Evolutionary conservation across 2,888 invertebrate species (phyloP).

Genomic region (Drymonia ruficornis): DNA sequence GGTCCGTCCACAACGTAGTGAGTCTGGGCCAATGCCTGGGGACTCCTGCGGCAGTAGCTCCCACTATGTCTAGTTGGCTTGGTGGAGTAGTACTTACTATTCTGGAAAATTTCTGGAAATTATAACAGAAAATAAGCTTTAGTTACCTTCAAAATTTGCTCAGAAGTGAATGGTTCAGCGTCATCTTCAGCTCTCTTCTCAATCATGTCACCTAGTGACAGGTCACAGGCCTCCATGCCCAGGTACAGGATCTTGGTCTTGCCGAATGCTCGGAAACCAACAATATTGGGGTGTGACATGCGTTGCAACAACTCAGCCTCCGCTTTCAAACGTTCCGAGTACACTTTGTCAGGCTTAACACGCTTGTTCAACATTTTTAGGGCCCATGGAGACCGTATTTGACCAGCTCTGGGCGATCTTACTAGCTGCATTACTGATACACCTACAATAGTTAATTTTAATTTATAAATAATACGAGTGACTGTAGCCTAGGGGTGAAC

Average conservation of each 20-base stretch:
- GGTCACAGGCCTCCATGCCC: constrained; percentile 91
- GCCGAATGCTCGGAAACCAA: constrained; percentile 88
- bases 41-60: no score
- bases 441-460: constrained; percentile 74
- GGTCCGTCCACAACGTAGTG: no score
- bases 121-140: constrained; percentile 3
- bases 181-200: constrained; percentile 86
- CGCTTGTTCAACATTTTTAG: constrained; percentile 89
- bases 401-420: constrained; percentile 88
- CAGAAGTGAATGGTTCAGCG: constrained; percentile 85
- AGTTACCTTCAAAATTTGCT: constrained; percentile 86
- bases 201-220: constrained; percentile 90
- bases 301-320: constrained; percentile 89
- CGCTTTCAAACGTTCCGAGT: constrained; percentile 84
- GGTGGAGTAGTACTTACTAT: no score
- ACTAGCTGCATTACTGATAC: constrained; percentile 91
- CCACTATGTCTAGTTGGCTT: no score
- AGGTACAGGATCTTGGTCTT: constrained; percentile 86
- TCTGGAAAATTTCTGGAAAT: no score
- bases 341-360: constrained; percentile 70
- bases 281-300: constrained; percentile 92
- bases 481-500: no score
- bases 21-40: no score
- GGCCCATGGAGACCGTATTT: constrained; percentile 93
- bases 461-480: no score